These are phyloP conservation scores for Hyles euphorbiae DNA, from an alignment of 1,140 invertebrate species.

Conservation along the genomic window DNA sequence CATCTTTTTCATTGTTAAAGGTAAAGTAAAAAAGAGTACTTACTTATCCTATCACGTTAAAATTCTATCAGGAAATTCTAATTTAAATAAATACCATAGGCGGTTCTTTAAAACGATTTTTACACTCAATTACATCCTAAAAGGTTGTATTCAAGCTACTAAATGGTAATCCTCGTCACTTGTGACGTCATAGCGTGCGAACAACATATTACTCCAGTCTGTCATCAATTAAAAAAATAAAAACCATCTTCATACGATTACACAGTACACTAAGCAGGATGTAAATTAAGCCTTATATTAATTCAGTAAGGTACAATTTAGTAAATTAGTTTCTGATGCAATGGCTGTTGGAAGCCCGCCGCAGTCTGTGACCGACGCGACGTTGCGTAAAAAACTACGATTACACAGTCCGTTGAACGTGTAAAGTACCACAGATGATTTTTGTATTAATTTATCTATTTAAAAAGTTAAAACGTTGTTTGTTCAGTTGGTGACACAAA, in stretches of 20 bases:
- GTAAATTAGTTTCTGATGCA: too few species aligned
- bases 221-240: slow-evolving; percentile 17
- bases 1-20: too few species aligned
- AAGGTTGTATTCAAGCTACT: neutral
- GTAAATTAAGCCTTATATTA: neutral
- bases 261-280: slow-evolving; percentile 3
- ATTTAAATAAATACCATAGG: too few species aligned
- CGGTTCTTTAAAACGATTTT: too few species aligned
- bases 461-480: too few species aligned
- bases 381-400: slow-evolving; percentile 25
- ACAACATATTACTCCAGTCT: slow-evolving; percentile 16
- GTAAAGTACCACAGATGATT: slow-evolving; percentile 16
- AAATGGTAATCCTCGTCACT: neutral
- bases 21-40: too few species aligned
- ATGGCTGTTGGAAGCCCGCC: slow-evolving; percentile 11
- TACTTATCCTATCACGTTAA: too few species aligned
- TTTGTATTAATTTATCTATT: neutral
- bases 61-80: too few species aligned
- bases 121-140: too few species aligned
- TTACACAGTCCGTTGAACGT: slow-evolving; percentile 30
- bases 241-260: slow-evolving; percentile 4
- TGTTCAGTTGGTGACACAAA: too few species aligned
- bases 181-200: slow-evolving; percentile 36
- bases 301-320: slow-evolving; percentile 7
- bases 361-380: slow-evolving; percentile 21